A percentile compares a stretch with the other conserved stretches of the same genome.
phyloP scores from a whole-genome alignment of 2,113 vertebrate genomes.

The Alligator sinensis region DNA sequence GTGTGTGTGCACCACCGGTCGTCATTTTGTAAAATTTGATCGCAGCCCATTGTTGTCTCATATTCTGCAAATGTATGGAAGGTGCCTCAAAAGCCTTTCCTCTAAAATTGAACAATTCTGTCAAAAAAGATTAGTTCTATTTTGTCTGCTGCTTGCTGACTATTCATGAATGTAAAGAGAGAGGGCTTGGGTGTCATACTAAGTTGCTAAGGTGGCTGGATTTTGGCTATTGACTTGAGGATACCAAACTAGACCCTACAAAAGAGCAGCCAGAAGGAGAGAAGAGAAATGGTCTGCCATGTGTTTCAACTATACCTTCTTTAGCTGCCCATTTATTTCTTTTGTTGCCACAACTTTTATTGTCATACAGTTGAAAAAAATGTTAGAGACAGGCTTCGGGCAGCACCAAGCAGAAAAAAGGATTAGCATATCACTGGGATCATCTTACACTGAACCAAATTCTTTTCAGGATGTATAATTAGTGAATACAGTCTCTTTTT shows the following conservation, averaged over 20 bases:
- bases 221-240: constrained; percentile 87
- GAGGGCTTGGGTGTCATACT: constrained; percentile 87
- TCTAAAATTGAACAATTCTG: constrained; percentile 90
- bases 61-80: constrained; percentile 81
- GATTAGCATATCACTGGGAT: constrained; percentile 90
- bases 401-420: constrained; percentile 86
- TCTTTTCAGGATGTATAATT: constrained; percentile 90
- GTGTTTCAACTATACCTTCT: constrained; percentile 85
- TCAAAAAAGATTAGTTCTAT: constrained; percentile 92
- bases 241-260: constrained; percentile 82
- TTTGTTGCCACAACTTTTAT: constrained; percentile 90
- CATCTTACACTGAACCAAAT: constrained; percentile 89
- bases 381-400: constrained; percentile 84
- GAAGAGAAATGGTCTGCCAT: constrained; percentile 82
- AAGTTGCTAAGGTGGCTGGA: constrained; percentile 86
- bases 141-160: constrained; percentile 89
- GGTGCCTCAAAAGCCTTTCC: constrained; percentile 83
- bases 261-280: constrained; percentile 87
- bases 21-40: constrained; percentile 74
- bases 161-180: constrained; percentile 89
- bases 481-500: constrained; percentile 77
- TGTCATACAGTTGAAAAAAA: constrained; percentile 89
- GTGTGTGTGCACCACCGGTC: constrained; percentile 41
- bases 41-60: constrained; percentile 80
- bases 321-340: constrained; percentile 86